These are phyloP conservation scores for Busseola fusca DNA, from an alignment of 2,888 invertebrate genomes.

Conservation along the genomic window DNA sequence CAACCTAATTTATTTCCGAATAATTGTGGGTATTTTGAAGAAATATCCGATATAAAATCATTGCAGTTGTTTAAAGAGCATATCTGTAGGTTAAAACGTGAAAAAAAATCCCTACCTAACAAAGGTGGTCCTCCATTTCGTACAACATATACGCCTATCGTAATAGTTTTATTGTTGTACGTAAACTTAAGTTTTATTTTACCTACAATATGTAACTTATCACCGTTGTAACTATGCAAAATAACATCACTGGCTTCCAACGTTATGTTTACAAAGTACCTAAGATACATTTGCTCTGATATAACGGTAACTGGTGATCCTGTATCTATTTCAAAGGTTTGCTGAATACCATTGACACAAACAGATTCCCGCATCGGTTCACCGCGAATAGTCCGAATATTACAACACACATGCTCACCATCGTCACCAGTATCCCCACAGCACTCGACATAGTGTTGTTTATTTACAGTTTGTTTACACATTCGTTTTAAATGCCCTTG, in stretches of 20 bases:
- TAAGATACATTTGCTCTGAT: neutral
- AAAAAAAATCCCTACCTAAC: neutral
- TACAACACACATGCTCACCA: neutral
- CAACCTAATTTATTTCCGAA: constrained; percentile 1
- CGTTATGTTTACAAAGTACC: neutral
- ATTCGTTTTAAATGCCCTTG: neutral
- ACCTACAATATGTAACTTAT: neutral
- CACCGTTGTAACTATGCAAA: neutral
- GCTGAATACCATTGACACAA: neutral
- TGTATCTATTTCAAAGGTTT: neutral
- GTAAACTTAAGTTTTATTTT: neutral
- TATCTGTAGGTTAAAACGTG: constrained; percentile 1
- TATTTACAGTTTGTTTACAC: neutral
- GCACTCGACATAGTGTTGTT: constrained; percentile 3
- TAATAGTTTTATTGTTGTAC: neutral
- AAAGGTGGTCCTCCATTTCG: neutral
- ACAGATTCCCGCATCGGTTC: neutral
- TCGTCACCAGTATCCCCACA: neutral
- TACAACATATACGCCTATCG: neutral
- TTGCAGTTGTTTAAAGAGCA: neutral
- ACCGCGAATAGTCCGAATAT: neutral
- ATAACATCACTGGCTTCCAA: neutral
- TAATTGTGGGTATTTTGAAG: neutral
- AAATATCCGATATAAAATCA: neutral
- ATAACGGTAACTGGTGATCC: neutral